Base-by-base conservation (phyloP, 2,797 vertebrate genomes). In the Phataginus tetradactyla region DNA sequence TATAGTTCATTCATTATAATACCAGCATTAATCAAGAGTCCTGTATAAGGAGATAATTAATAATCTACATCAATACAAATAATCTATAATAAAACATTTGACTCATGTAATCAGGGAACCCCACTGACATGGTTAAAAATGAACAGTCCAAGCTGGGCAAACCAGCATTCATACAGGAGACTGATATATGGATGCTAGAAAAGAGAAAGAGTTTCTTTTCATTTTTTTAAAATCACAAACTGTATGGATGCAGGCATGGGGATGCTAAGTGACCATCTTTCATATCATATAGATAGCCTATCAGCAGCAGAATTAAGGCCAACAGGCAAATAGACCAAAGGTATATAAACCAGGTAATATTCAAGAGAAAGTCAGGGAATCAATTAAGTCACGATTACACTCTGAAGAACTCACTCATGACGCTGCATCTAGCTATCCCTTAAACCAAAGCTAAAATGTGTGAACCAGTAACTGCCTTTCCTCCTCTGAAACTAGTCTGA, bases 111-210 rank as follows among this genome's bases (percentile, higher is more conserved):
- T 91, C 74, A 90, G 18, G 32, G 59, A 79, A 86, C 51, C 27
- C 69, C 37, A 93, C 5, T 86, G 23, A 89, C 34, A 85, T 27
- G 20, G 83, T 81, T 90, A 96, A 90, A 93, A 97, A 90, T 89
- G 34, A 94, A 79, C 8, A 81, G 79, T 34, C 39, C 64, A 95
- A 45, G 32, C 37, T 89, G 9, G 37, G 66, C 39, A 96, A 95
- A 93, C 6, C 49, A 71, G 49, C n/a, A 64, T 91, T 93, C 49
- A 87, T 77, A 55, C 80, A 94, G 39, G 59, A 79, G 57, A 81
- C 57, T 78, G 80, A 63, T 75, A 71, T 0, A 81, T 9, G n/a
- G 20, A 79, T 69, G 86, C 14, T 77, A 57, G 20, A 78, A 71
- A 32, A 80, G 18, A 89, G 8, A 90, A 4, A 32, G 29, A 85